Base-by-base conservation (phyloP, 2,797 vertebrate genomes). In the Glyptemys insculpta region DNA sequence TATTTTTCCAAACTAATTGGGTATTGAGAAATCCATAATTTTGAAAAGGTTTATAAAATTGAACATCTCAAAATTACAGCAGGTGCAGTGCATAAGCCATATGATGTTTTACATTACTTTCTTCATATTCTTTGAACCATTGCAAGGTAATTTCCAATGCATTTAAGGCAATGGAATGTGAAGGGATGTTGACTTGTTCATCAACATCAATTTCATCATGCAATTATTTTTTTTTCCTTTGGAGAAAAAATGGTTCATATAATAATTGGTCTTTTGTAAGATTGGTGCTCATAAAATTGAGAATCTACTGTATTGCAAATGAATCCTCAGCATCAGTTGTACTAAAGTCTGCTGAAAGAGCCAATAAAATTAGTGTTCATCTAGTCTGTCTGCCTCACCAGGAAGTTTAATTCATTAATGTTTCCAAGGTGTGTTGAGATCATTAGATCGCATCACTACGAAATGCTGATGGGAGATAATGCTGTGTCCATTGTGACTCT, bases 401-500 rank as follows among this genome's bases (percentile, higher is more conserved):
- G 87, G 57, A 79, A 95, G 10, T 81, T 86, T 87, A 12, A 47
- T 49, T 86, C 76, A 92, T 80, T 21, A 3, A 76, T 27, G 12
- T 91, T 94, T 93, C 47, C 9, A 81, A 90, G 79, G 8, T 31
- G 7, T 31, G 15, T 47, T 92, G 85, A 37, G 10, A 57, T 96
- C 74, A 84, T 94, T 47, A 74, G 57, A 34, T 94, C 6, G 52
- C 49, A 95, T 94, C 2, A 62, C 91, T 57, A 72, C 81, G 76
- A 92, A 92, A 65, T n/a, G 81, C 79, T 74, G 31, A 83, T 44
- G 34, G 84, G 62, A 57, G 81, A 12, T 68, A 27, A 25, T 92
- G 89, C 68, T 95, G 56, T 86, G 50, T 83, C 94, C 86, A 91
- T 86, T 94, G 72, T 95, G 74, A 78, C 90, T 95, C 50, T 90